Base-by-base conservation (phyloP, 2,888 invertebrate genomes). In the Beris morrisii region DNA sequence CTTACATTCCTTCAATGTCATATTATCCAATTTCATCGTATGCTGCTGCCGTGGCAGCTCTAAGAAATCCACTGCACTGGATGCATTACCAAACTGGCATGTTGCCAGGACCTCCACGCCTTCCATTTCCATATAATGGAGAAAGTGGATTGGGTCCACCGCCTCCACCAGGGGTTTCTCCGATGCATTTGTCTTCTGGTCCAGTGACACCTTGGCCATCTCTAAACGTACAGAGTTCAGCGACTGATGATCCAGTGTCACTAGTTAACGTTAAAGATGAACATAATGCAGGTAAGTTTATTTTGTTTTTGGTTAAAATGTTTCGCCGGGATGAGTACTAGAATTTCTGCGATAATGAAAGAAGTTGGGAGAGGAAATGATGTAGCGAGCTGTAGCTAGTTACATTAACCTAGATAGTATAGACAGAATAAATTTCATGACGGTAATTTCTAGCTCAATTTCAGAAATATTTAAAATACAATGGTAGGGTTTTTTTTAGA, bases 11-110 rank as follows among this genome's bases (percentile, higher is more conserved):
- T 74, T 73, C 76, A 70, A 65, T 73, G 63, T 75, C 79, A 52
- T 79, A 79, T 69, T 74, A 59, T 77, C 69, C 61, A 65, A 66
- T 54, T 58, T 59, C 43, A 67, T 69, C 79, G 15, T 79, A 79
- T 71, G 55, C 55, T 48, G 67, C 67, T 45, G 77, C 79, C 52
- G 72, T 79, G 67, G 82, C 82, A 64, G 82, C 83, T 4, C 78
- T 84, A 71, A 77, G 84, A 66, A 80, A 82, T 72, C 82, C 83
- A 13, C 55, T 79, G 65, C 84, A 83, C 83, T 79, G 83, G 81
- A 83, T 83, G 71, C 84, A 83, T 74, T 82, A 82, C 70, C 81
- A 81, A 68, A 78, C 82, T 65, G 79, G 82, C 71, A 44, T 66
- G 38, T 59, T 28, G 67, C 57, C 65, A 74, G 59, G 67, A 32